phyloP scores from a whole-genome alignment of 2,888 invertebrate species.

The Amblyjoppa proteus region DNA sequence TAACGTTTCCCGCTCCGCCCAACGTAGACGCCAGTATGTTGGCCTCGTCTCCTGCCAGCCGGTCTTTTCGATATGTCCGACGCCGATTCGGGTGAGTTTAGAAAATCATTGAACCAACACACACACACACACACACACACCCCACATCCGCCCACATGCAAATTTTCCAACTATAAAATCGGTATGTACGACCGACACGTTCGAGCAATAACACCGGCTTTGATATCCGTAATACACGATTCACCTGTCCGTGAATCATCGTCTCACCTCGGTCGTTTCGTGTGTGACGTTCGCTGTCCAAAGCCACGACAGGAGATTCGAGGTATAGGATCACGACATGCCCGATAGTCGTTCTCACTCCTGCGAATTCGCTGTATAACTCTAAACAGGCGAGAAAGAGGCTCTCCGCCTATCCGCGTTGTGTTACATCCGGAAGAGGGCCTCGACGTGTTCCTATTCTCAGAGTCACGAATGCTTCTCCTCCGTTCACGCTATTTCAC shows the following conservation, averaged over 20 bases:
- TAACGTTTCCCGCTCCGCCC: conserved; percentile 65
- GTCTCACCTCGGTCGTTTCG: conserved; percentile 47
- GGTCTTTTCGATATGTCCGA: conserved; percentile 77
- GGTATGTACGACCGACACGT: conserved; percentile 23
- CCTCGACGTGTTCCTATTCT: conserved; percentile 25
- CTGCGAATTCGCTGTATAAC: neutral
- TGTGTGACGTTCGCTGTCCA: conserved; percentile 65
- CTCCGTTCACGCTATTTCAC: conserved; percentile 27
- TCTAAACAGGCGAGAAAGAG: neutral
- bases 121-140: neutral
- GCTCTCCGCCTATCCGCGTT: conserved; percentile 1
- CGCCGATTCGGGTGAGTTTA: conserved; percentile 77
- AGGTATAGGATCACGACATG: conserved; percentile 13
- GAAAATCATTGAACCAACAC: conserved; percentile 13
- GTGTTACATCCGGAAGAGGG: neutral
- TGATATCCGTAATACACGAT: conserved; percentile 10
- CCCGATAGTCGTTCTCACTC: conserved; percentile 1
- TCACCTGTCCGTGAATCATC: conserved; percentile 40
- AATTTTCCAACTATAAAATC: conserved; percentile 6
- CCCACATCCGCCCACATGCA: neutral
- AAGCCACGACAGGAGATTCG: conserved; percentile 62
- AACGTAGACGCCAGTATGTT: conserved; percentile 61
- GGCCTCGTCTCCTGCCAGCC: conserved; percentile 69
- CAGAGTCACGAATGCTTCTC: conserved; percentile 56
- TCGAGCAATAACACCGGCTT: neutral